A percentile compares a stretch with the other conserved stretches of the same genome.
phyloP scores from a whole-genome alignment of 1,140 invertebrate genomes.

The Heliconius nattereri region DNA sequence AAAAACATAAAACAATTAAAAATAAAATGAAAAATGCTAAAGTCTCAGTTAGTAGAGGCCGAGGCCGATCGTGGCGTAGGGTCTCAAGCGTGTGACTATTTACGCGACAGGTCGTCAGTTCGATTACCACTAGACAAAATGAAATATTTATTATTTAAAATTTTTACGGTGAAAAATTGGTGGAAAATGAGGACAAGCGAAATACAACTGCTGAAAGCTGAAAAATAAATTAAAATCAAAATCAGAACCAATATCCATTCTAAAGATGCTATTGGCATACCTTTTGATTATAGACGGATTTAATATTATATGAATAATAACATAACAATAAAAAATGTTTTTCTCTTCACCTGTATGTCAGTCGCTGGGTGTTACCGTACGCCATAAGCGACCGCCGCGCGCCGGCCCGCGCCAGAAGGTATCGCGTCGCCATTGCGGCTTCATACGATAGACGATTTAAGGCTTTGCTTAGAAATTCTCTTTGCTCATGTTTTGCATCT shows the following conservation, averaged over 20 bases:
- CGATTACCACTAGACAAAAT: no score
- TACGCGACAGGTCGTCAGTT: no score
- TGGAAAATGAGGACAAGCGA: no score
- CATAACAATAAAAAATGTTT: background rate
- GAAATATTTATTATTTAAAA: no score
- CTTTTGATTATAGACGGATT: background rate
- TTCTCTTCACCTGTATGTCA: conserved; percentile 42
- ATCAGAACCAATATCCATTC: background rate
- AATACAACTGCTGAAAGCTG: no score
- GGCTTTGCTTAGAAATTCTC: conserved; percentile 52
- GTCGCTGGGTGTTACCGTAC: conserved; percentile 43
- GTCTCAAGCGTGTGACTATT: no score
- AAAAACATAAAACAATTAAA: no score
- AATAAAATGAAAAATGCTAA: no score
- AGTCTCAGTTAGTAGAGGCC: no score
- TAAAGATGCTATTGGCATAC: no score
- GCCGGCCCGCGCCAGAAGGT: conserved; percentile 47
- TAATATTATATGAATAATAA: background rate
- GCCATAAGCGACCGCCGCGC: conserved; percentile 42
- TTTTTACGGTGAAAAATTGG: no score
- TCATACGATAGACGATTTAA: conserved; percentile 47
- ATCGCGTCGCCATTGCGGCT: conserved; percentile 41
- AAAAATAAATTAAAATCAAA: background rate
- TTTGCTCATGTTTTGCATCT: conserved; percentile 43
- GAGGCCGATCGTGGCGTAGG: no score